Conservation (phyloP, 30 jellyfish, hydroid and myxozoan species). For the Catostylus mosaicus region DNA sequence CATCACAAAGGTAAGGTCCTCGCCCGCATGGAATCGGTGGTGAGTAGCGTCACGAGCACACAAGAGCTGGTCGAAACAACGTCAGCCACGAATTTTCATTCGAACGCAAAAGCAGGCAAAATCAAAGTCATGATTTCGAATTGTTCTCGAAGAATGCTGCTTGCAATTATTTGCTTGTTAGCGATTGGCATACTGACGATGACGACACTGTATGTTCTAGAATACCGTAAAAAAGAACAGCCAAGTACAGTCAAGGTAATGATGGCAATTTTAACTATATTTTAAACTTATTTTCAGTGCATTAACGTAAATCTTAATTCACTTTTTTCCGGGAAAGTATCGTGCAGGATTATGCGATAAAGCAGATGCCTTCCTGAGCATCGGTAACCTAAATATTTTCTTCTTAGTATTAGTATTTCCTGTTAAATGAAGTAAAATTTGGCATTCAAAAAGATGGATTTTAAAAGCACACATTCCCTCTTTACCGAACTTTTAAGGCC, state of each 20-base stretch:
- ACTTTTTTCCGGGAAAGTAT: too few relatives aligned
- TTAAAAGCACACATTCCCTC: background rate
- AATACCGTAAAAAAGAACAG: slow-evolving; percentile 5
- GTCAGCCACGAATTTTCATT: background rate
- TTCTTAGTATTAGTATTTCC: too few relatives aligned
- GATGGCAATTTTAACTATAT: background rate
- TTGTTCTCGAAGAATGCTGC: slow-evolving; percentile 7
- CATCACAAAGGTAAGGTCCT: slow-evolving; percentile 10
- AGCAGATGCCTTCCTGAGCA: background rate
- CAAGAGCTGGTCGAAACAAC: slow-evolving; percentile 33
- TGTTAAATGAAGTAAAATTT: too few relatives aligned
- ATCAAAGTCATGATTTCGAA: slow-evolving; percentile 22
- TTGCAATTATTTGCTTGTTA: slow-evolving; percentile 16
- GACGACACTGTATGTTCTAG: slow-evolving; percentile 28
- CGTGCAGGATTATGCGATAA: background rate
- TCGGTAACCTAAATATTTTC: background rate
- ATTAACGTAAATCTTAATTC: background rate
- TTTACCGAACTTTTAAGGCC: too few relatives aligned
- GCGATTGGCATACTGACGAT: slow-evolving; percentile 28
- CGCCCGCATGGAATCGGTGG: slow-evolving; percentile 50
- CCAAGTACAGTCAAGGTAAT: background rate
- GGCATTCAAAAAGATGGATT: too few relatives aligned
- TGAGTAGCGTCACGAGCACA: slow-evolving; percentile 54
- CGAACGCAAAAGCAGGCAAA: slow-evolving; percentile 10
- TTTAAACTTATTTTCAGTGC: background rate